Evolutionary conservation across 2,888 invertebrate genomes (phyloP), one percentile per base, ranked within the genome.

Genomic region (Tribolium freemani): DNA sequence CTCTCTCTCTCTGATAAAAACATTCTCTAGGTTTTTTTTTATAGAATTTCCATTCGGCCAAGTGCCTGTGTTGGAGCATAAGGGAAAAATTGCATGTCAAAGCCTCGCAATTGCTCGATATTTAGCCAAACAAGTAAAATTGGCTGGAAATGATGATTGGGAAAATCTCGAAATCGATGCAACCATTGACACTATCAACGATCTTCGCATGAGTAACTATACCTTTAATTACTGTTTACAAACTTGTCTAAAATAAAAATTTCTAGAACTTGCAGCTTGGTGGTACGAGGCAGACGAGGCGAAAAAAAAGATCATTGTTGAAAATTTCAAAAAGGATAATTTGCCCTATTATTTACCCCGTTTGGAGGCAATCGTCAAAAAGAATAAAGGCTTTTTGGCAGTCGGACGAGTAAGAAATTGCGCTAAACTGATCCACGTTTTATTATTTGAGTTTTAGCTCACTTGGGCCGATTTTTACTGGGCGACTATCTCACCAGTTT

Each of bases 401-500:
- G 83, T 87, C 77, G 85, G 84, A 76, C 87, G 87, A 84, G 88
- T 88, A 75, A 44, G 78, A 16, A 4, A 26, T 45, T 26, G 26
- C 26, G 21, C 50, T 26, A 11, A 61, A 64, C 6, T 10, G 26
- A 5, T 38, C 8, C n/a, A 38, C 3, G 3, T 38, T n/a, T 8
- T n/a, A 1, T 38, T 6, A 38, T 6, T 53, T 53, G 50, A 38
- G 5, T 53, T 78, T 73, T 66, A 81, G 79, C 69, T 92, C 30
- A 90, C 91, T 46, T 92, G 91, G 91, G 92, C 91, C 63, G 92
- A 92, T 83, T 79, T 92, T 10, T 87, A 87, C 73, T 90, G 92
- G 74, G 90, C 90, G 68, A 90, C 88, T 69, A 85, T 90, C 75
- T 84, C 51, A 20, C 30, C 57, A 10, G 4, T 44, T 3, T 58